Evolutionary conservation across 2,797 vertebrate genomes (phyloP), one percentile per base, ranked within the genome.

Genomic region (Muraenolepis orangiensis): DNA sequence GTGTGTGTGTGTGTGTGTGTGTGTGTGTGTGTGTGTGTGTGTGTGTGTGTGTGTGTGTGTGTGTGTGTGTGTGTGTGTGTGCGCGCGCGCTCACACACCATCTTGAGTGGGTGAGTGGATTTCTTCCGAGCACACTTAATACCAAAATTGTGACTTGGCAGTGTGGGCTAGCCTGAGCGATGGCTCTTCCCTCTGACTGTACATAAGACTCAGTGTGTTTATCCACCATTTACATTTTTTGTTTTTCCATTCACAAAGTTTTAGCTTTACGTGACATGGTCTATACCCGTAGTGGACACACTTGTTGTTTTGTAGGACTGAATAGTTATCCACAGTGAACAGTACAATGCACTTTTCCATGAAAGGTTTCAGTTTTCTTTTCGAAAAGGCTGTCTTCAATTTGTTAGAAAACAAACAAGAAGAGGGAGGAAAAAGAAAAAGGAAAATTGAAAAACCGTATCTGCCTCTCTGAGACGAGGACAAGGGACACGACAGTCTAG

Each of bases 341-440:
- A 83, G 84, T 85, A 84, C 84, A 69, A 88, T 88, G 90, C 89
- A 91, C 90, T 91, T 91, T 87, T 83, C 81, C 81, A 85, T 78
- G 69, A 82, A 84, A 87, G 66, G 77, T 80, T 80, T 84, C 29
- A 42, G 82, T 84, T 83, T 85, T 83, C 82, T 80, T 76, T 83
- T n/a, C n/a, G n/a, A n/a, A 81, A 86, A 86, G 75, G 29, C 74
- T 2, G 67, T 76, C 78, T 81, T 78, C 75, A 71, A 77, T 38
- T 34, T 70, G 34, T 73, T 71, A 57, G 79, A 69, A 74, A 76
- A 66, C 38, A 29, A 78, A 82, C 14, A 20, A 67, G 1, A 67
- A 67, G 13, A 28, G n/a, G n/a, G n/a, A n/a, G n/a, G 11, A 66
- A 30, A 8, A 31, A 67, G 57, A 64, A 2, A 64, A 64, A 64